These are phyloP conservation scores for Alethe castanea DNA, from an alignment of 2,113 vertebrate genomes.

Conservation along the genomic window DNA sequence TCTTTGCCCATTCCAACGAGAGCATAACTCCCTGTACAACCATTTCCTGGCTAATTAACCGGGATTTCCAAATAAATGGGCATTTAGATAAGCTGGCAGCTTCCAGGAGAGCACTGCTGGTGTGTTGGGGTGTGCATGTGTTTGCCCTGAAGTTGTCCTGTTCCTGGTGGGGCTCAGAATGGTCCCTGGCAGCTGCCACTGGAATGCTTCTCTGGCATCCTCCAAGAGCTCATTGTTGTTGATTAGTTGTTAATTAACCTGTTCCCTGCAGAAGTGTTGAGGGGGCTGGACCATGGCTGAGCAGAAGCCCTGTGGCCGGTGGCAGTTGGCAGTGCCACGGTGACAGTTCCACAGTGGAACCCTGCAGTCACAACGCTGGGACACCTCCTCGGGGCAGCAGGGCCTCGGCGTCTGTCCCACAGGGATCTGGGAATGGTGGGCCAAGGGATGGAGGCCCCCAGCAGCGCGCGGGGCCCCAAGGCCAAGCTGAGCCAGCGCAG, in stretches of 20 bases:
- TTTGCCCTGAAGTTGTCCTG: neutral
- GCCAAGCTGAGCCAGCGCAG: neutral
- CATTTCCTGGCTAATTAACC: neutral
- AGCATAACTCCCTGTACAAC: neutral
- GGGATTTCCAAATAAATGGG: neutral
- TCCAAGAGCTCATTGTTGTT: neutral
- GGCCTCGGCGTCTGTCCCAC: fast-evolving
- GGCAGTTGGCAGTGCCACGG: fast-evolving
- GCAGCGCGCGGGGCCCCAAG: fast-evolving
- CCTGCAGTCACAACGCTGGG: fast-evolving
- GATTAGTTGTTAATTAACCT: no score
- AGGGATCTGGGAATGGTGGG: fast-evolving
- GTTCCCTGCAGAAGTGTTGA: neutral
- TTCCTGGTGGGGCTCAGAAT: neutral
- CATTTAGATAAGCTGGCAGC: neutral
- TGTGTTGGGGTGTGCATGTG: neutral
- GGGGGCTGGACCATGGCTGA: neutral
- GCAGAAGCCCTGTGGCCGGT: fast-evolving
- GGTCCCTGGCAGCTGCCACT: neutral
- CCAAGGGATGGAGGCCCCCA: fast-evolving
- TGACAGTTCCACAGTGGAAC: fast-evolving
- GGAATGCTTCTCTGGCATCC: neutral
- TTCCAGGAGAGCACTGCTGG: neutral
- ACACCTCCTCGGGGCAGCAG: fast-evolving
- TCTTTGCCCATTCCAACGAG: fast-evolving